A percentile compares a stretch with the other conserved stretches of the same genome.
These are phyloP conservation scores for Drusus annulatus DNA, from an alignment of 1,140 invertebrate genomes.

Conservation along the genomic window DNA sequence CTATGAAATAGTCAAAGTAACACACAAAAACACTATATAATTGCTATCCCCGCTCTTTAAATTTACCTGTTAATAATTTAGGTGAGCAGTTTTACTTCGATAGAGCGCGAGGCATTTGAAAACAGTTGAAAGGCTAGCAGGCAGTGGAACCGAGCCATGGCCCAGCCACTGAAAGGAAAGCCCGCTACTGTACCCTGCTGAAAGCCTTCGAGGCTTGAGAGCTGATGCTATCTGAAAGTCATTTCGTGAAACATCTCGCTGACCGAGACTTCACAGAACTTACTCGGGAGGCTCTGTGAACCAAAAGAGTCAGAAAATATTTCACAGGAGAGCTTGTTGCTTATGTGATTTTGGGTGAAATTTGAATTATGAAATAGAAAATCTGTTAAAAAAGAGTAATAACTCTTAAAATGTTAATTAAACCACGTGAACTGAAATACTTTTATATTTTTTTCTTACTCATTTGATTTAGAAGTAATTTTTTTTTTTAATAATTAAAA, in stretches of 20 bases:
- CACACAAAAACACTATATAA: too few relatives aligned
- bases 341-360: too few relatives aligned
- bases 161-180: background rate
- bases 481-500: too few relatives aligned
- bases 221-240: conserved; percentile 29
- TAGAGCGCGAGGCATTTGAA: background rate
- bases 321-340: background rate
- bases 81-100: background rate
- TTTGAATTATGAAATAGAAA: too few relatives aligned
- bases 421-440: too few relatives aligned
- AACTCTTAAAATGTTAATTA: too few relatives aligned
- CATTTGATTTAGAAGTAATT: too few relatives aligned
- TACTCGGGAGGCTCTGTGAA: background rate
- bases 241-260: conserved; percentile 20
- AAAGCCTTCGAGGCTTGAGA: conserved; percentile 9
- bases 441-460: too few relatives aligned
- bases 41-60: too few relatives aligned
- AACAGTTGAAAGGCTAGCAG: background rate
- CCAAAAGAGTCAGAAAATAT: background rate
- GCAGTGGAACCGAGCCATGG: background rate
- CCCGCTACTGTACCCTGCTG: background rate
- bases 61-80: background rate
- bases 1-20: too few relatives aligned
- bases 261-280: conserved; percentile 24
- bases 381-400: too few relatives aligned